A percentile compares a stretch with the other conserved stretches of the same genome.
phyloP scores from a whole-genome alignment of 2,888 invertebrate species.

The Nectonema munidae region DNA sequence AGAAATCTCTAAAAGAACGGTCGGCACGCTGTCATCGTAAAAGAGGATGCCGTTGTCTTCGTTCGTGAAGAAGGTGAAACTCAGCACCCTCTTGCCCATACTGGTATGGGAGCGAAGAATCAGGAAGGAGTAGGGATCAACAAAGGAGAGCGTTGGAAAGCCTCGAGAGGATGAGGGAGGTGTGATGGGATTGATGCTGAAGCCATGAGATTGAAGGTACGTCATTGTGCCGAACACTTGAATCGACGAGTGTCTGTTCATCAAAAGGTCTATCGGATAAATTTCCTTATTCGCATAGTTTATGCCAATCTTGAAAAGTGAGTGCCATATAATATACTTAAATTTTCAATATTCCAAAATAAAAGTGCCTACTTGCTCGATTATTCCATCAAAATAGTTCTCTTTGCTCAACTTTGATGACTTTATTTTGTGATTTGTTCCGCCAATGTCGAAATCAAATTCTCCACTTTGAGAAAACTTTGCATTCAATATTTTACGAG shows the following conservation, averaged over 20 bases:
- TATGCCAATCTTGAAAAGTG: conserved; percentile 1
- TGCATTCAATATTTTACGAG: too few relatives aligned
- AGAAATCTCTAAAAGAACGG: conserved; percentile 1
- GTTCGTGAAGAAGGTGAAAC: conserved; percentile 2
- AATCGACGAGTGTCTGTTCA: not conserved
- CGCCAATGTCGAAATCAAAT: conserved; percentile 8
- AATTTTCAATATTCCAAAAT: conserved; percentile 1
- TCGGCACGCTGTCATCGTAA: conserved; percentile 2
- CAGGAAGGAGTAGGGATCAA: not conserved
- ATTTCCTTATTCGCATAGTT: not conserved
- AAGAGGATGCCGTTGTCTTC: conserved; percentile 1
- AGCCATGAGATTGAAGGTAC: too few relatives aligned
- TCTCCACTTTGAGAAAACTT: conserved; percentile 1
- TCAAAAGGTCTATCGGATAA: conserved; percentile 2
- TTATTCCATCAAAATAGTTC: conserved; percentile 8
- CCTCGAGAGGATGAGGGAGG: not conserved
- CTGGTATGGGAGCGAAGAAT: too few relatives aligned
- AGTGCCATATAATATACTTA: not conserved
- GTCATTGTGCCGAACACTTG: conserved; percentile 6
- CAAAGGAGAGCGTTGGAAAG: not conserved
- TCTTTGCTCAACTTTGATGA: not conserved
- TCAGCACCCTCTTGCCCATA: conserved; percentile 5
- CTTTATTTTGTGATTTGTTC: not conserved
- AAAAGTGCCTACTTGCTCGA: not conserved
- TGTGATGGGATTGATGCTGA: not conserved